phyloP scores from a whole-genome alignment of 2,888 invertebrate genomes.

The Bellardia bayeri region DNA sequence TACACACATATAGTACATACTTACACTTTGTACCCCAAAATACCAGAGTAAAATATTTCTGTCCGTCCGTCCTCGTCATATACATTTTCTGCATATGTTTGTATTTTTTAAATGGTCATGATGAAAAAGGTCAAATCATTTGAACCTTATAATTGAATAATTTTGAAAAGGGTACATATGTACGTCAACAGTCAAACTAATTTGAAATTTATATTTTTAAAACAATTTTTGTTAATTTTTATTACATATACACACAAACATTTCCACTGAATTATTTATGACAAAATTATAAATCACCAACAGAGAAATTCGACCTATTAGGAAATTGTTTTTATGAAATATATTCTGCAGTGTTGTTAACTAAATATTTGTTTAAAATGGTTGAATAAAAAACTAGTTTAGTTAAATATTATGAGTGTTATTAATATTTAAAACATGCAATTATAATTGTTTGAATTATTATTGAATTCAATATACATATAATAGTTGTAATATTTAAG shows the following conservation, averaged over 20 bases:
- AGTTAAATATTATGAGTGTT: no score
- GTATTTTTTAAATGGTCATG: neutral
- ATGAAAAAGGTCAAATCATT: neutral
- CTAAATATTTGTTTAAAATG: neutral
- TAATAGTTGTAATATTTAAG: no score
- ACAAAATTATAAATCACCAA: neutral
- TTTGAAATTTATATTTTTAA: neutral
- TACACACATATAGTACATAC: conserved; percentile 27
- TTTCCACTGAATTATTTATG: neutral
- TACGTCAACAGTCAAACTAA: neutral
- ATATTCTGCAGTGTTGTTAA: neutral
- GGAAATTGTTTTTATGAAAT: neutral
- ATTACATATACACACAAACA: neutral
- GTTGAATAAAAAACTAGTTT: neutral
- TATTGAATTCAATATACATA: no score
- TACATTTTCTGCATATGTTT: neutral
- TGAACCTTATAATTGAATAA: neutral
- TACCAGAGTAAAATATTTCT: neutral
- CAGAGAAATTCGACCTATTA: neutral
- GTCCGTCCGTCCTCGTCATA: neutral
- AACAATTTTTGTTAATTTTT: neutral
- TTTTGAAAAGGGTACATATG: neutral
- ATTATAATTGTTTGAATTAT: no score
- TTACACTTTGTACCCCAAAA: neutral
- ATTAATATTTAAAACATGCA: no score